Evolutionary conservation across 1,140 invertebrate genomes (phyloP).

Genomic region (Meteorus sp.): DNA sequence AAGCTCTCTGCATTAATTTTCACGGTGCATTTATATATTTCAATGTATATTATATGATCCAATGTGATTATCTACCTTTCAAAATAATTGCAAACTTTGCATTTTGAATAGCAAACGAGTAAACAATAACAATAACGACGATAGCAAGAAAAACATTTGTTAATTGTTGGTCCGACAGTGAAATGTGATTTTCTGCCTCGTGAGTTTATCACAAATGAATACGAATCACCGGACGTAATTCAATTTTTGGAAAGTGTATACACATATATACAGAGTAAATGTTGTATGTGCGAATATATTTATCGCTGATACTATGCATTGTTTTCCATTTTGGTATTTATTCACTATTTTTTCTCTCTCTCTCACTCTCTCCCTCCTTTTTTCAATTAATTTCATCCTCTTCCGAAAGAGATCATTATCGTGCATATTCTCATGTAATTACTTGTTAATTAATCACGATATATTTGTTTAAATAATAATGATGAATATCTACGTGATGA

Average conservation of each 20-base stretch:
- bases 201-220: constrained; percentile 8
- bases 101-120: too few species aligned
- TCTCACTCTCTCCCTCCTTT: background rate
- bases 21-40: too few species aligned
- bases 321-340: constrained; percentile 9
- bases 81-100: background rate
- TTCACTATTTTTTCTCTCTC: constrained; percentile 15
- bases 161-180: constrained; percentile 2
- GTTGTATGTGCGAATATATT: too few species aligned
- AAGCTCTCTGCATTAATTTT: too few species aligned
- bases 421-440: constrained; percentile 27
- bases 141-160: constrained; percentile 18
- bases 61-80: constrained; percentile 1
- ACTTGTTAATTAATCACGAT: constrained; percentile 26
- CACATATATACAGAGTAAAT: too few species aligned
- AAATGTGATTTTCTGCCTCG: constrained; percentile 4
- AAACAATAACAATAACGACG: constrained; percentile 1
- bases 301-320: background rate
- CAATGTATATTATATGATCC: background rate
- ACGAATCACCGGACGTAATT: constrained; percentile 4
- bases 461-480: background rate
- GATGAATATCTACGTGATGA: background rate
- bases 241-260: too few species aligned
- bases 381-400: too few species aligned
- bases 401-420: constrained; percentile 18